Base-by-base conservation (phyloP, 2,113 vertebrate genomes). In the Petaurus breviceps region DNA sequence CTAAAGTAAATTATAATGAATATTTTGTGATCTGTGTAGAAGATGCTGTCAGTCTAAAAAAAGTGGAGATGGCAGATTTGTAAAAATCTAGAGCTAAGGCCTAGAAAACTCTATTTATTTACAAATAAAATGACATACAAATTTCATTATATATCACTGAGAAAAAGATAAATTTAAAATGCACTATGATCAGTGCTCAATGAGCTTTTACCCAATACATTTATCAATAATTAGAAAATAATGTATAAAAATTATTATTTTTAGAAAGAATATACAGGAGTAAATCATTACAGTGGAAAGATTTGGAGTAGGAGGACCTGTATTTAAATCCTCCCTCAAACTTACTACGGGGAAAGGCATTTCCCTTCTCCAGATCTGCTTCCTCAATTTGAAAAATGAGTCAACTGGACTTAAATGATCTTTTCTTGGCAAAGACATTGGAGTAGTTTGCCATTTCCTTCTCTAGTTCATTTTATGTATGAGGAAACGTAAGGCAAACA, bases 1-100 rank as follows among this genome's bases (percentile, higher is more conserved):
- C 61, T 95, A 91, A 95, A 43, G 50, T 96, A 95, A 95, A 31
- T 31, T 77, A 90, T 89, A 61, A 52, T 77, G n/a, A 93, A 91
- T 46, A 54, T 51, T 96, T 93, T 84, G 47, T 51, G 43, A 90
- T 24, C 90, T 92, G 28, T 91, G n/a, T n/a, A n/a, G 89, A 23
- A 43, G 68, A 95, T 93, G 43, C 28, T 89, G 0, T 46, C 37
- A n/a, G 46, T 37, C 37, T 77, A 8, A 96, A 97, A 94, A 61
- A 8, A 96, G n/a, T 84, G n/a, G 19, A 43, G n/a, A 93, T 28
- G 7, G 37, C 51, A 93, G 90, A 94, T 95, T 95, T 46, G 54
- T 95, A 43, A 28, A 92, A 93, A 95, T 51, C 0, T 52, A 54
- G 68, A 23, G 68, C 57, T 55, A 49, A 55, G 89, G 51, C 61